Base-by-base conservation (phyloP, 2,113 vertebrate genomes). In the Pachyramphus minor region DNA sequence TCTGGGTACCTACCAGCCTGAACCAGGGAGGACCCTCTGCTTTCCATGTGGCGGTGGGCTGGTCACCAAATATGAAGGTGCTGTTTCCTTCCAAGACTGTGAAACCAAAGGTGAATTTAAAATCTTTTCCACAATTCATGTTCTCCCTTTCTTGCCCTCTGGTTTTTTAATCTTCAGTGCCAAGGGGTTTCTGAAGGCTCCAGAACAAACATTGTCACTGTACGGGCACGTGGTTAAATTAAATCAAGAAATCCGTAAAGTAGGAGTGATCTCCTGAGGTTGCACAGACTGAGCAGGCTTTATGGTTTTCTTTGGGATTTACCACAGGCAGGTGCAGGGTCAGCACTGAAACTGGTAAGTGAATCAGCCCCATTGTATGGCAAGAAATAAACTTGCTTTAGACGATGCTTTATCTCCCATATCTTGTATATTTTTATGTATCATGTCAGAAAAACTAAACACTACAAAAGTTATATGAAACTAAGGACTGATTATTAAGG, bases 31-130 rank as follows among this genome's bases (percentile, higher is more conserved):
- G 17, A 99, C 99, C 0, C 95, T 99, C 55, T 99, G 99, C 97
- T 99, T 99, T 82, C 96, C 98, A 53, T 99, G 99, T 30, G 99
- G 99, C 2, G 99, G 99, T 67, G 99, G 99, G 12, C 98, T 99
- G 41, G 98, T 99, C 97, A 99, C 99, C 92, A 99, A 99, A 91
- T 98, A 98, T 4, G 98, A 98, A 75, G 98, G 98, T 21, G 97
- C 98, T 2, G 91, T 98, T 59, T 98, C 99, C 74, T 99, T 99
- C 96, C 98, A 99, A 96, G 99, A 99, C 97, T 99, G 99, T 18
- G 99, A 99, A 97, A 98, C 99, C 87, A 99, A 98, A 99, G 99
- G 99, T 99, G 93, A 97, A 82, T 81, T 90, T 78, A 25, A 78
- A 87, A 4, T 83, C 80, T 68, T 73, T 87, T 71, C 35, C 49